Percentiles rank a stretch among this genome's conserved stretches.
These are phyloP conservation scores for Tenualosa ilisha DNA, from an alignment of 2,797 vertebrate genomes.

Conservation along the genomic window DNA sequence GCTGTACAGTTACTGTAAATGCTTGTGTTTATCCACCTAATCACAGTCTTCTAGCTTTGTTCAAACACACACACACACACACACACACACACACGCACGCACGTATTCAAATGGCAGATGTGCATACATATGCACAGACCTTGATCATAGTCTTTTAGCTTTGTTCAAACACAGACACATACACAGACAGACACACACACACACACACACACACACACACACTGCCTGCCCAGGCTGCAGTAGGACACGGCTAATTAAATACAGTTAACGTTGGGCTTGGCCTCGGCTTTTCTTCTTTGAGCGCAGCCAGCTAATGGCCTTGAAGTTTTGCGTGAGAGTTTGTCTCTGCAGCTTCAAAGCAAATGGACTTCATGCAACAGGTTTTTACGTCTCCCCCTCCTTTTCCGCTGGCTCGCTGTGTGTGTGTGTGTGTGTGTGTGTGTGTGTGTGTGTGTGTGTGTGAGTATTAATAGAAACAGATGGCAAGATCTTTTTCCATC, in stretches of 20 bases:
- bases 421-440: slow-evolving; percentile 27
- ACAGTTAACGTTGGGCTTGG: not conserved
- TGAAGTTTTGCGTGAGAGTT: slow-evolving; percentile 42
- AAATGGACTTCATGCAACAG: slow-evolving; percentile 43
- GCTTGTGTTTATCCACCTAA: too few relatives aligned
- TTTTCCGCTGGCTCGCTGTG: slow-evolving; percentile 12
- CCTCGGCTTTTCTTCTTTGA: not conserved
- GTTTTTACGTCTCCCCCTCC: slow-evolving; percentile 34
- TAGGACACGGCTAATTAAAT: slow-evolving; percentile 2
- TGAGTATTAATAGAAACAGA: slow-evolving; percentile 61
- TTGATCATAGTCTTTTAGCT: not conserved
- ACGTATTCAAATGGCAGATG: not conserved
- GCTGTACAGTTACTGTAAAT: not conserved
- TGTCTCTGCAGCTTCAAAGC: slow-evolving; percentile 42
- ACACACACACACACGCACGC: not conserved
- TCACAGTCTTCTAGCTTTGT: too few relatives aligned
- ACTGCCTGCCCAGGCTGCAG: not conserved
- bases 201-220: not conserved
- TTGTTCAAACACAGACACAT: not conserved
- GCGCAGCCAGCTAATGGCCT: slow-evolving; percentile 27
- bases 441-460: not conserved
- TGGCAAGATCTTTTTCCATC: slow-evolving; percentile 51
- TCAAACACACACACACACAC: not conserved
- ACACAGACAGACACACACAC: not conserved
- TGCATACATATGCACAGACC: not conserved